These are phyloP conservation scores for Hypolimnas misippus DNA, from an alignment of 2,888 invertebrate species.

Conservation along the genomic window DNA sequence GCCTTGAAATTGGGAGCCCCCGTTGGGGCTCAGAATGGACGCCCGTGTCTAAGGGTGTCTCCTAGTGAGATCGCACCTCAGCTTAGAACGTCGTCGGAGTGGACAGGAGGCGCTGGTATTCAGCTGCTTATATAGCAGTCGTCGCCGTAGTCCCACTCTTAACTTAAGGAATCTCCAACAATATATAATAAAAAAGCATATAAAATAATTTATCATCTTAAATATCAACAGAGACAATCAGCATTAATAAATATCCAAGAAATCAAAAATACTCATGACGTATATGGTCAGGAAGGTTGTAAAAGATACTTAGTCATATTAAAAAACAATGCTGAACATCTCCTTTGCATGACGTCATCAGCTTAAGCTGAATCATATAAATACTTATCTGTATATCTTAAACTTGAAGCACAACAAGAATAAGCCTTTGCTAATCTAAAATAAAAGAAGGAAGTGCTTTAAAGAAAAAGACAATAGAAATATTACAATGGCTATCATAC, in stretches of 20 bases:
- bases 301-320: slow-evolving; percentile 21
- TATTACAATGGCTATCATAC: not conserved
- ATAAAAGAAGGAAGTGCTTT: not conserved
- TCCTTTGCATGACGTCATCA: slow-evolving; percentile 20
- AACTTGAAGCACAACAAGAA: slow-evolving; percentile 8
- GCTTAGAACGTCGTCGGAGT: too few species aligned
- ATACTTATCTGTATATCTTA: slow-evolving; percentile 19
- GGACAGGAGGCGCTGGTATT: too few species aligned
- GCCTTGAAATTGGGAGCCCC: too few species aligned
- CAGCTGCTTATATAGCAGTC: too few species aligned
- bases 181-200: not conserved
- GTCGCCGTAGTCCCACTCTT: too few species aligned
- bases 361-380: slow-evolving; percentile 21
- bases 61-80: too few species aligned
- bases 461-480: not conserved
- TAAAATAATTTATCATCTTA: not conserved
- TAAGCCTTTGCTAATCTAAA: slow-evolving; percentile 1
- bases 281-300: not conserved
- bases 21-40: too few species aligned
- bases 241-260: not conserved
- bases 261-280: slow-evolving; percentile 9
- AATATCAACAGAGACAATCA: not conserved
- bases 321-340: slow-evolving; percentile 22
- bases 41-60: too few species aligned
- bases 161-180: too few species aligned